phyloP scores from a whole-genome alignment of 30 jellyfish, hydroid and myxozoan species.

The Pelagia noctiluca region DNA sequence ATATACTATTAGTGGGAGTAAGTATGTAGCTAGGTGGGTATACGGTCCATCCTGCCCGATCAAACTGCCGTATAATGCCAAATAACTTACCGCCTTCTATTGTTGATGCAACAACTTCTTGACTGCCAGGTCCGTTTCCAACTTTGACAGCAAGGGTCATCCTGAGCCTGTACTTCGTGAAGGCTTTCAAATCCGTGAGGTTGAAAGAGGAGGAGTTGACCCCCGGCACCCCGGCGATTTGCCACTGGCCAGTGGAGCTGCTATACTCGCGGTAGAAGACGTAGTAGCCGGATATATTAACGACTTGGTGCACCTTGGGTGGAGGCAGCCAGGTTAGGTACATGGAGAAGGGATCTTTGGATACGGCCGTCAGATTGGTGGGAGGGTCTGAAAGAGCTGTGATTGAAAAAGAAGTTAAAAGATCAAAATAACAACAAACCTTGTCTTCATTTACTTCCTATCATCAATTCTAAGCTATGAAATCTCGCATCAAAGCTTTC shows the following conservation, averaged over 20 bases:
- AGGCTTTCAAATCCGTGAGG: constrained; percentile 49
- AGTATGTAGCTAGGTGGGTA: no score
- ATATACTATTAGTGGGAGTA: no score
- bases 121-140: constrained; percentile 69
- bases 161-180: constrained; percentile 55
- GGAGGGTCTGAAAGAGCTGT: constrained; percentile 58
- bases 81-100: constrained; percentile 69
- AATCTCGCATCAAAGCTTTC: no score
- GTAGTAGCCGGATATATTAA: constrained; percentile 38
- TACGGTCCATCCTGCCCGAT: no score
- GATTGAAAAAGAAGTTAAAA: background rate
- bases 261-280: constrained; percentile 41
- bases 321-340: constrained; percentile 61
- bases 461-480: no score
- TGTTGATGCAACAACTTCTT: constrained; percentile 42
- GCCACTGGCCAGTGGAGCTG: constrained; percentile 40
- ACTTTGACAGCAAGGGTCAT: constrained; percentile 46
- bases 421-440: no score
- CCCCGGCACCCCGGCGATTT: constrained; percentile 49
- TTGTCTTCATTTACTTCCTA: no score
- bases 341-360: constrained; percentile 39
- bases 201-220: constrained; percentile 17
- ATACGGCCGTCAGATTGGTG: constrained; percentile 29
- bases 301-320: constrained; percentile 2
- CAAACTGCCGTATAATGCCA: no score